Evolutionary conservation across 2,113 vertebrate genomes (phyloP).

Genomic region (Hemiscyllium ocellatum): DNA sequence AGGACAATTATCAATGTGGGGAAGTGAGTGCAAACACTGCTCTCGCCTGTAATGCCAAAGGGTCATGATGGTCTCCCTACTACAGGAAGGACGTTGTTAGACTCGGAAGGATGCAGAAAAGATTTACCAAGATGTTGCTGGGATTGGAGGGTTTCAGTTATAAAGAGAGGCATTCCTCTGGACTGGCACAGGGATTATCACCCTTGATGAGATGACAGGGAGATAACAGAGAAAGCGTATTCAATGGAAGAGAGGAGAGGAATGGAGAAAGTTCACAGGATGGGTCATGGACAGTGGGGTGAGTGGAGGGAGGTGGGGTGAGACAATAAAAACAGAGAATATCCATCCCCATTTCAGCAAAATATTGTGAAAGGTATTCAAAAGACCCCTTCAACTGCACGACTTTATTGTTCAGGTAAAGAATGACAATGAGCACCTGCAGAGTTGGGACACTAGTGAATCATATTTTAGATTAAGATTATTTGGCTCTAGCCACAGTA

Average conservation of each 20-base stretch:
- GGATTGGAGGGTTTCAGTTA: no score
- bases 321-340: not conserved
- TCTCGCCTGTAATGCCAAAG: no score
- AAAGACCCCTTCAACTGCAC: not conserved
- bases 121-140: no score
- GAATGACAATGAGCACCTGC: no score
- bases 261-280: not conserved
- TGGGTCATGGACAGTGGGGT: not conserved
- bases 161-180: not conserved
- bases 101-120: no score
- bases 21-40: no score
- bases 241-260: not conserved
- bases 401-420: not conserved
- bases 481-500: not conserved
- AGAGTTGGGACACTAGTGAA: not conserved
- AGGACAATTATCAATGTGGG: no score
- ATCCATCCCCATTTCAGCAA: not conserved
- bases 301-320: not conserved
- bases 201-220: not conserved
- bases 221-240: not conserved
- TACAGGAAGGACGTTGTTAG: no score
- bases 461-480: not conserved
- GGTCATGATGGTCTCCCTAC: no score
- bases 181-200: not conserved
- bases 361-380: not conserved